Base-by-base conservation (phyloP, 2,797 vertebrate species). In the Smutsia gigantea region DNA sequence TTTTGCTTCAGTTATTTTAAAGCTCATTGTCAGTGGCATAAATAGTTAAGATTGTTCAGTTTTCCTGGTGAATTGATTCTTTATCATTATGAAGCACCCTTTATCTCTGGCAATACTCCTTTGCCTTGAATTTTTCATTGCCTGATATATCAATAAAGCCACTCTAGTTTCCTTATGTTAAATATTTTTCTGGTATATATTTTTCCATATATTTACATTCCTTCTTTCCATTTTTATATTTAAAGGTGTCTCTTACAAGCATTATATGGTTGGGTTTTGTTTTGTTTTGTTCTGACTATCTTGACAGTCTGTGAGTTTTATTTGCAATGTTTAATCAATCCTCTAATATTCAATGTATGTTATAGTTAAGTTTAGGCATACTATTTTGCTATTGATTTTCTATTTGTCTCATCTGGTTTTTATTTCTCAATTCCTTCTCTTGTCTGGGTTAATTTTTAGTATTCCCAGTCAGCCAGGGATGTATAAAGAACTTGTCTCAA, bases 211-310 rank as follows among this genome's bases (percentile, higher is more conserved):
- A 68, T 75, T 75, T 83, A 89, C 9, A 75, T 46, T 57, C 46
- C 81, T 82, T 81, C 57, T 93, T 82, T 64, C 59, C 49, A 14
- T 83, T 75, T 87, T 83, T 83, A 39, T 94, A 64, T 29, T 92
- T 88, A 89, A 83, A 57, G 15, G 27, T 68, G 14, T 27, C 59
- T 34, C 49, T 57, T 94, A 27, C 12, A 57, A 89, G 74, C 75
- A 37, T 42, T 31, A 66, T 46, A 63, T 37, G 72, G 71, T 49
- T 86, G 15, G 51, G 7, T 55, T 93, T 81, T 74, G 4, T 29
- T 17, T 82, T 46, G 8, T 46, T 46, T 39, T 39, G 37, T 39
- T 39, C 37, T 39, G 37, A 46, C 42, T 46, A 46, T 46, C 42
- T 94, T 55, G 5, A 78, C 29, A 19, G 13, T 42, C 34, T 71